Percentiles rank a stretch among this genome's conserved stretches.
Conservation (phyloP, 2,113 vertebrate genomes). For the Hypanus sabinus region DNA sequence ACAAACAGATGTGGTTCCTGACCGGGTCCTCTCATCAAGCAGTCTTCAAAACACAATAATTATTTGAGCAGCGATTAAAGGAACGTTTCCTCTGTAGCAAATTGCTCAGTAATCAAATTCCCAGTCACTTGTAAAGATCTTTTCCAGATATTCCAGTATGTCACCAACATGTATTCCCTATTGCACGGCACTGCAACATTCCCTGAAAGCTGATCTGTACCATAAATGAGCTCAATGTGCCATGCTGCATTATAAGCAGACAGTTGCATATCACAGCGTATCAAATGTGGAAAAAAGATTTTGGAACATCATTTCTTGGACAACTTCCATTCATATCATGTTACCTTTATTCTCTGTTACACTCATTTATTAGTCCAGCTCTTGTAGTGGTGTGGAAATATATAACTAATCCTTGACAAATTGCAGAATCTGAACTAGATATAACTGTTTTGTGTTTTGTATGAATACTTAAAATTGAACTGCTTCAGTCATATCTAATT, state of each 20-base stretch:
- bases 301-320: conserved; percentile 29
- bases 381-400: neutral
- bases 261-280: conserved; percentile 20
- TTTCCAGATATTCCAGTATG: conserved; percentile 36
- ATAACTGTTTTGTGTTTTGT: neutral
- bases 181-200: neutral
- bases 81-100: conserved; percentile 27
- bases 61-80: conserved; percentile 27
- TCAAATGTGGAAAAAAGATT: conserved; percentile 36
- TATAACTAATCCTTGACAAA: neutral
- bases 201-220: neutral
- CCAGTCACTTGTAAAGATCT: conserved; percentile 13
- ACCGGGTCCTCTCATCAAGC: neutral
- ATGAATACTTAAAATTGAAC: neutral
- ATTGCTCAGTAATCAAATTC: conserved; percentile 20
- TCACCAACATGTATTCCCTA: conserved; percentile 33
- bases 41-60: conserved; percentile 5
- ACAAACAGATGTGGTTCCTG: neutral
- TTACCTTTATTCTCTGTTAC: conserved; percentile 15
- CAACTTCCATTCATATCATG: conserved; percentile 17
- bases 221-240: conserved; percentile 20
- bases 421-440: neutral
- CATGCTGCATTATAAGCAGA: conserved; percentile 36
- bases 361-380: conserved; percentile 5
- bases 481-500: neutral